A percentile compares a stretch with the other conserved stretches of the same genome.
phyloP scores from a whole-genome alignment of 2,113 vertebrate genomes.

The Nymphicus hollandicus region DNA sequence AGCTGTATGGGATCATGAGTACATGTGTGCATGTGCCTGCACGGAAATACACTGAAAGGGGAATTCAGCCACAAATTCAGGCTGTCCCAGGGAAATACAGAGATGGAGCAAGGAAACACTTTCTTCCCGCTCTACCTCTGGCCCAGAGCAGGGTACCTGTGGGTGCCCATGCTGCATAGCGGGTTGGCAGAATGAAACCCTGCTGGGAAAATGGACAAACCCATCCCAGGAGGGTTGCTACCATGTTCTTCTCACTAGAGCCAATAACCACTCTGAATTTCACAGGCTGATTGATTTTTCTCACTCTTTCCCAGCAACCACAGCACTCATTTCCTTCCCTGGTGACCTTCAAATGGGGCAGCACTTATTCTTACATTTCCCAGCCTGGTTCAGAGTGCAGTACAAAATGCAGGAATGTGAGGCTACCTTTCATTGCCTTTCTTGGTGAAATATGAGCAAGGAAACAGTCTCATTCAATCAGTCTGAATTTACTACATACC shows the following conservation, averaged over 20 bases:
- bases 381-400: not conserved
- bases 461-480: not conserved
- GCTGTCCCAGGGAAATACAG: not conserved
- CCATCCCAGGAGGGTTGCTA: not conserved
- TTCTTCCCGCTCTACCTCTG: not conserved
- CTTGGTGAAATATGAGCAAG: constrained; percentile 39
- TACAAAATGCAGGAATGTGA: not conserved
- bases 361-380: not conserved
- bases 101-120: not conserved
- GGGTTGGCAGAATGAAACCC: not conserved
- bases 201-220: not conserved
- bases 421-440: constrained; percentile 8
- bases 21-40: not conserved
- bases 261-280: not conserved
- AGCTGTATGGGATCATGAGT: not conserved
- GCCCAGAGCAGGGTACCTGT: not conserved
- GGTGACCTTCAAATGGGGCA: not conserved
- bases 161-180: not conserved
- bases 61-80: not conserved
- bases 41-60: accelerated
- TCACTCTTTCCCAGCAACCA: not conserved
- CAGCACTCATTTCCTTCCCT: not conserved
- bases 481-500: not conserved
- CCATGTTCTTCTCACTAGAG: not conserved
- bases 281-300: not conserved